Evolutionary conservation across 2,888 invertebrate species (phyloP).

Genomic region (Drosophila aldrichi): DNA sequence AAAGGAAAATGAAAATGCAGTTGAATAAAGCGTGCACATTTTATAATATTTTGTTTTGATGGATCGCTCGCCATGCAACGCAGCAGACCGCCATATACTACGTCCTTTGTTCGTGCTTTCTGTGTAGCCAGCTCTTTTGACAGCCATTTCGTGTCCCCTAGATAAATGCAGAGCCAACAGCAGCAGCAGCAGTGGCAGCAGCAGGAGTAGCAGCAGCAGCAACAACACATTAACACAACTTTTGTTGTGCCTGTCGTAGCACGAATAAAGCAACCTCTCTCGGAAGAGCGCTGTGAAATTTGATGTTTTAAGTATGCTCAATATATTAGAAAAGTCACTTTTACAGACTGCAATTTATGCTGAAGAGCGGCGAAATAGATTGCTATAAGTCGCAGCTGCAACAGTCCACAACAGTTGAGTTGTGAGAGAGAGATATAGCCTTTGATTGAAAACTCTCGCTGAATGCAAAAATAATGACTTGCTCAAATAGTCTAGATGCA

Average conservation of each 20-base stretch:
- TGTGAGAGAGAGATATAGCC: background rate
- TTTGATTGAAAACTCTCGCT: background rate
- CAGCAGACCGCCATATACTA: slow-evolving; percentile 1
- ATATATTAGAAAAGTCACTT: slow-evolving; percentile 21
- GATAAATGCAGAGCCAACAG: slow-evolving; percentile 37
- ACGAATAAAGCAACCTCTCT: background rate
- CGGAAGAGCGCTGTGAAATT: slow-evolving; percentile 18
- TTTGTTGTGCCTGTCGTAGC: background rate
- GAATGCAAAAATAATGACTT: too few relatives aligned
- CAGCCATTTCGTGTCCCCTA: slow-evolving; percentile 48
- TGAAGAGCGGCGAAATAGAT: background rate
- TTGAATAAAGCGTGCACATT: slow-evolving; percentile 25
- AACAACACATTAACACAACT: slow-evolving; percentile 21
- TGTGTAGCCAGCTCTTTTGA: slow-evolving; percentile 28
- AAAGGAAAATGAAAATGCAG: background rate
- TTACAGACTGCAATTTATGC: slow-evolving; percentile 6
- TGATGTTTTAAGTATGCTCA: slow-evolving; percentile 8
- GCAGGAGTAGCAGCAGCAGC: slow-evolving; percentile 25
- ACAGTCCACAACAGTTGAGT: background rate
- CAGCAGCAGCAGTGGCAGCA: slow-evolving; percentile 21
- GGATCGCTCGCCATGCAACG: slow-evolving; percentile 12
- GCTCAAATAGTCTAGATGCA: background rate
- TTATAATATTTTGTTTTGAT: slow-evolving; percentile 41
- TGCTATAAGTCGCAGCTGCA: background rate
- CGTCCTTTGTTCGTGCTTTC: slow-evolving; percentile 28